phyloP scores from a whole-genome alignment of 2,797 vertebrate genomes.

The Galagoides demidoff region DNA sequence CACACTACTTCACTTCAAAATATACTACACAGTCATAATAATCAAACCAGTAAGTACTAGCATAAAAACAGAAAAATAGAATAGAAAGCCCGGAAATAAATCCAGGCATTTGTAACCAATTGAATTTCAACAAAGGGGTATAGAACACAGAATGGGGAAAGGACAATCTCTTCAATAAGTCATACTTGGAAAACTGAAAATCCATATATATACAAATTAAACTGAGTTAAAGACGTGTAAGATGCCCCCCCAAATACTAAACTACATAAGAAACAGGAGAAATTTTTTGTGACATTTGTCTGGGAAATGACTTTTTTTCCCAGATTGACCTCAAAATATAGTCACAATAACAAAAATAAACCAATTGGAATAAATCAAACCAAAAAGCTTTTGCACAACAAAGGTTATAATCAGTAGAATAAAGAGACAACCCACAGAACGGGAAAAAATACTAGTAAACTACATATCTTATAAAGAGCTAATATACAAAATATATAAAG shows the following conservation, averaged over 20 bases:
- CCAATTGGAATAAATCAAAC: neutral
- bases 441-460: neutral
- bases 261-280: neutral
- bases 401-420: neutral
- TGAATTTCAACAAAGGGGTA: neutral
- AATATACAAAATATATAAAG: neutral
- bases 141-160: neutral
- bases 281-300: neutral
- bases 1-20: neutral
- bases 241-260: neutral
- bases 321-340: neutral
- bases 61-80: neutral
- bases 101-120: neutral
- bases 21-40: neutral
- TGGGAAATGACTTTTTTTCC: neutral
- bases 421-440: neutral
- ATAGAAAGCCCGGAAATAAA: neutral
- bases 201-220: neutral
- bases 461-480: neutral
- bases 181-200: neutral
- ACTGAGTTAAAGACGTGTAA: neutral
- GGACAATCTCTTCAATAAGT: neutral
- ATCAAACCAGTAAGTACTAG: neutral
- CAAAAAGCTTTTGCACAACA: neutral
- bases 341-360: neutral